These are phyloP conservation scores for Parasteatoda lunata DNA, from an alignment of 2,888 invertebrate species.

Conservation along the genomic window DNA sequence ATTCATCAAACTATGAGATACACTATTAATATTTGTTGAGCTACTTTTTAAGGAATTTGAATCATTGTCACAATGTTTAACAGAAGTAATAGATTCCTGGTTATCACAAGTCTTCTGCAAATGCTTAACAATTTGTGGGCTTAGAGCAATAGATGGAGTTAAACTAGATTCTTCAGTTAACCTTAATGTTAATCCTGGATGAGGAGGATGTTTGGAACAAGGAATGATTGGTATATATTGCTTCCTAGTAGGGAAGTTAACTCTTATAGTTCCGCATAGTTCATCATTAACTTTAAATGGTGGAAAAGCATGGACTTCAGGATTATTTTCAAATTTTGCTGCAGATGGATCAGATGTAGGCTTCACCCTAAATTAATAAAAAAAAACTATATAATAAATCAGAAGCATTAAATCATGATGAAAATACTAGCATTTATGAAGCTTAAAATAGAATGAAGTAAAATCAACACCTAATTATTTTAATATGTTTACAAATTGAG, in stretches of 20 bases:
- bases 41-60: slow-evolving; percentile 14
- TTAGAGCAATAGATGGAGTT: slow-evolving; percentile 25
- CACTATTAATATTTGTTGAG: slow-evolving; percentile 17
- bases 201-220: slow-evolving; percentile 43
- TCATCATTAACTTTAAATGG: slow-evolving; percentile 29
- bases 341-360: slow-evolving; percentile 15
- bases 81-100: slow-evolving; percentile 3
- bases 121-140: slow-evolving; percentile 33
- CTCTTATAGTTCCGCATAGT: slow-evolving; percentile 30
- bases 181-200: slow-evolving; percentile 8
- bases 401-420: not conserved
- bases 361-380: slow-evolving; percentile 29
- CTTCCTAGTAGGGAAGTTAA: slow-evolving; percentile 40
- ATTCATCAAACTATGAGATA: slow-evolving; percentile 1
- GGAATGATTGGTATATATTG: slow-evolving; percentile 51
- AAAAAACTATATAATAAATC: too few species aligned
- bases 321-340: slow-evolving; percentile 36
- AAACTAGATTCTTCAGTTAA: slow-evolving; percentile 12
- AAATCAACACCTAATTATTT: too few species aligned
- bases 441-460: too few species aligned
- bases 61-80: slow-evolving; percentile 12
- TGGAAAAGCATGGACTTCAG: slow-evolving; percentile 53
- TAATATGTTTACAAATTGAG: too few species aligned
- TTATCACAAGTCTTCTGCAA: slow-evolving; percentile 39
- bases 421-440: not conserved